Conservation (phyloP, 1,140 invertebrate species). For the Laodelphax striatellus region DNA sequence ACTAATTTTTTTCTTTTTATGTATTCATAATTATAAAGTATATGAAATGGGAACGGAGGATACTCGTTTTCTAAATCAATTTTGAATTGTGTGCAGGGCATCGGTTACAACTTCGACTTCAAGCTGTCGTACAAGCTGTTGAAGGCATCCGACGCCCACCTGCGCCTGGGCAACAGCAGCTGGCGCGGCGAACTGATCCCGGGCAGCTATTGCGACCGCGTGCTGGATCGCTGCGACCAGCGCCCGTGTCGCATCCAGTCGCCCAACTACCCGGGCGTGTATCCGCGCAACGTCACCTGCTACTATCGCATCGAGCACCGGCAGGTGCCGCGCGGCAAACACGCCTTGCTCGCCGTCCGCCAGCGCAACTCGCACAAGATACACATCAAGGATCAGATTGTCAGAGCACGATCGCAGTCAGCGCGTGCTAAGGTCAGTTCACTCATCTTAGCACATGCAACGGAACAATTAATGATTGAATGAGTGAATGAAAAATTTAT, state of each 20-base stretch:
- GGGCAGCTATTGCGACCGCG: constrained; percentile 64
- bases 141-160: constrained; percentile 53
- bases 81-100: constrained; percentile 38
- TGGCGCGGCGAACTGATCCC: constrained; percentile 56
- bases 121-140: constrained; percentile 72
- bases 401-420: constrained; percentile 64
- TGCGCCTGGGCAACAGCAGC: constrained; percentile 62
- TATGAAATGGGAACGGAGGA: too few species aligned
- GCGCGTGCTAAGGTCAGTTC: constrained; percentile 52
- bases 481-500: too few species aligned
- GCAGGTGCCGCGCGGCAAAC: constrained; percentile 54
- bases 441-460: too few species aligned
- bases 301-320: constrained; percentile 62
- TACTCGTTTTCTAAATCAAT: too few species aligned
- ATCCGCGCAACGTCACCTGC: constrained; percentile 73
- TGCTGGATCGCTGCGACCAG: constrained; percentile 55
- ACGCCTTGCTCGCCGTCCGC: constrained; percentile 56
- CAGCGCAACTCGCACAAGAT: constrained; percentile 64
- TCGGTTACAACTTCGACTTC: constrained; percentile 71
- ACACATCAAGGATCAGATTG: constrained; percentile 65
- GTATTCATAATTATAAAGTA: too few species aligned
- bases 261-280: constrained; percentile 76
- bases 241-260: constrained; percentile 60
- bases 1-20: too few species aligned
- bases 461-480: too few species aligned